Percentiles rank a stretch among this genome's conserved stretches.
These are phyloP conservation scores for Nomada lathburiana DNA, from an alignment of 2,888 invertebrate species.

Conservation along the genomic window DNA sequence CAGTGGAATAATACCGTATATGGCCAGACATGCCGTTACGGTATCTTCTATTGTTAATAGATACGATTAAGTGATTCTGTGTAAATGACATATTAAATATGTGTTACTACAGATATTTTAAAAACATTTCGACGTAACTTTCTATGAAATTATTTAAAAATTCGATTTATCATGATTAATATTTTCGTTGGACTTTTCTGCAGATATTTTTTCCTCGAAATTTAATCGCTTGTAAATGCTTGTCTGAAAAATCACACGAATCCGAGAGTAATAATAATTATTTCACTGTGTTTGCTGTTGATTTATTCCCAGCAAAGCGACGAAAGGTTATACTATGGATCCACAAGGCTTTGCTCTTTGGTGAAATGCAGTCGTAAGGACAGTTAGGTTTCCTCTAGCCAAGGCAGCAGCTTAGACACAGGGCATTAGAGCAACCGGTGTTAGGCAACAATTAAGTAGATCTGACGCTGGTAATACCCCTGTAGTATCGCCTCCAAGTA, in stretches of 20 bases:
- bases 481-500: conserved; percentile 44
- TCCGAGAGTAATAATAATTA: neutral
- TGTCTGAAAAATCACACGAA: neutral
- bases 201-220: too few relatives aligned
- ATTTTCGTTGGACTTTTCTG: too few relatives aligned
- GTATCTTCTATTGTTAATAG: too few relatives aligned
- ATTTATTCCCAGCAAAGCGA: neutral
- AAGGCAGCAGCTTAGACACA: conserved; percentile 45
- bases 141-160: too few relatives aligned
- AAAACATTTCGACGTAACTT: too few relatives aligned
- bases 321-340: neutral
- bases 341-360: conserved; percentile 1
- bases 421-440: conserved; percentile 61
- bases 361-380: conserved; percentile 16
- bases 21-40: neutral
- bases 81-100: too few relatives aligned
- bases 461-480: conserved; percentile 65
- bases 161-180: too few relatives aligned
- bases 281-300: too few relatives aligned
- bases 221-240: too few relatives aligned
- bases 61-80: too few relatives aligned
- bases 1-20: neutral
- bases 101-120: too few relatives aligned
- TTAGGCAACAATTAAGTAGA: conserved; percentile 73
- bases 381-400: conserved; percentile 29